phyloP scores from a whole-genome alignment of 2,888 invertebrate species.

The Leptopilina syphax region DNA sequence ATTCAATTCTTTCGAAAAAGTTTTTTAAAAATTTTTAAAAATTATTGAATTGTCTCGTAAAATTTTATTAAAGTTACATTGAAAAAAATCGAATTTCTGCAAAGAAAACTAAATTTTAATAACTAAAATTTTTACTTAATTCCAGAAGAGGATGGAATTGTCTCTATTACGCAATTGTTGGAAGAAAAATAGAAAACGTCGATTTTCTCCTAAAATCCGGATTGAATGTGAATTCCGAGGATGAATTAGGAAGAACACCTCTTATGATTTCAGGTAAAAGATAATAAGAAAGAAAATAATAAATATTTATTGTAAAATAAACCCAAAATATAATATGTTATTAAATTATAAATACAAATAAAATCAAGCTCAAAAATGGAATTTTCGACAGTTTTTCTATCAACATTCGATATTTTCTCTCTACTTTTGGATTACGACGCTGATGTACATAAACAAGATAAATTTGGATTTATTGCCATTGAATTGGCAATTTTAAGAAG shows the following conservation, averaged over 20 bases:
- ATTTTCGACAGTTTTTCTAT: constrained; percentile 56
- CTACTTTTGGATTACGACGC: constrained; percentile 55
- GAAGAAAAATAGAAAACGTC: constrained; percentile 56
- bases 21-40: no score
- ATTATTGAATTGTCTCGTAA: no score
- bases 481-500: constrained; percentile 59
- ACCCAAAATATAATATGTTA: no score
- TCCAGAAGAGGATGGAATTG: constrained; percentile 61
- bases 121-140: constrained; percentile 9
- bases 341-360: no score
- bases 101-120: neutral
- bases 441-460: constrained; percentile 50
- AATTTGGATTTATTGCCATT: constrained; percentile 53
- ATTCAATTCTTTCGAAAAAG: no score
- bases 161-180: constrained; percentile 60
- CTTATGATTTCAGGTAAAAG: constrained; percentile 61
- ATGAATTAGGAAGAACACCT: constrained; percentile 57
- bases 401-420: constrained; percentile 54
- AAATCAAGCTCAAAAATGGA: neutral
- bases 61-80: no score
- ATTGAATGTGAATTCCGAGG: constrained; percentile 49
- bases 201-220: constrained; percentile 52
- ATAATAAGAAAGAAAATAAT: neutral
- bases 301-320: neutral
- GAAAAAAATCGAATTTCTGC: no score